Evolutionary conservation across 2,113 vertebrate species (phyloP).

Genomic region (Prinia subflava): DNA sequence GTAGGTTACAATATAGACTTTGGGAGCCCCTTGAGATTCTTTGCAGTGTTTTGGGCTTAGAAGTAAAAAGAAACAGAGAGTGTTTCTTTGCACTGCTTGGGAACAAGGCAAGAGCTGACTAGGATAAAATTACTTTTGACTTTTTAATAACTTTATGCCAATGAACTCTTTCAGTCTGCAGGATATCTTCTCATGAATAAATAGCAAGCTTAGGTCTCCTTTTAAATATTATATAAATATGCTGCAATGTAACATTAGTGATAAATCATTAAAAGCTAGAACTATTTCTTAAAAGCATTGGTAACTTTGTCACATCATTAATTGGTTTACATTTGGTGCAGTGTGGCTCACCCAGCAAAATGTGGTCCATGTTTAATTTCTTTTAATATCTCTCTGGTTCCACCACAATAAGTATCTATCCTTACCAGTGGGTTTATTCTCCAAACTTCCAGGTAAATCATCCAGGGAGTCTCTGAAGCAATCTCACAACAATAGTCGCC

Average conservation of each 20-base stretch:
- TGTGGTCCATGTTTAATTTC: neutral
- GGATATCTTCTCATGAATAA: conserved; percentile 23
- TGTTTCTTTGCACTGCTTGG: neutral
- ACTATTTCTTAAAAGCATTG: neutral
- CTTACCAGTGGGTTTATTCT: neutral
- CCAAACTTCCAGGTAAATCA: neutral
- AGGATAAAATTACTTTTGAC: neutral
- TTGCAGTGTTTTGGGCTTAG: neutral
- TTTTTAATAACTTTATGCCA: neutral
- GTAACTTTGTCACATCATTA: neutral
- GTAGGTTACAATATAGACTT: neutral
- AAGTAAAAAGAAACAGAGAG: neutral
- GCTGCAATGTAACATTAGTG: neutral
- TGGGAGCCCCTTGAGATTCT: neutral
- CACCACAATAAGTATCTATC: neutral
- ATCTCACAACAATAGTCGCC: neutral
- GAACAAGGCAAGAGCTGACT: neutral
- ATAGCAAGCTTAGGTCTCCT: neutral
- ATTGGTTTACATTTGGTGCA: neutral
- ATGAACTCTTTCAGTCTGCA: neutral
- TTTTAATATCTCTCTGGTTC: neutral
- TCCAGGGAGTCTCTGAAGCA: neutral
- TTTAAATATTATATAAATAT: conserved; percentile 47
- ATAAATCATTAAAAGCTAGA: conserved; percentile 31
- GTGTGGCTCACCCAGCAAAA: neutral